Evolutionary conservation across 2,888 invertebrate species (phyloP), one percentile per base, ranked within the genome.

Genomic region (Tryphoninae sp.): DNA sequence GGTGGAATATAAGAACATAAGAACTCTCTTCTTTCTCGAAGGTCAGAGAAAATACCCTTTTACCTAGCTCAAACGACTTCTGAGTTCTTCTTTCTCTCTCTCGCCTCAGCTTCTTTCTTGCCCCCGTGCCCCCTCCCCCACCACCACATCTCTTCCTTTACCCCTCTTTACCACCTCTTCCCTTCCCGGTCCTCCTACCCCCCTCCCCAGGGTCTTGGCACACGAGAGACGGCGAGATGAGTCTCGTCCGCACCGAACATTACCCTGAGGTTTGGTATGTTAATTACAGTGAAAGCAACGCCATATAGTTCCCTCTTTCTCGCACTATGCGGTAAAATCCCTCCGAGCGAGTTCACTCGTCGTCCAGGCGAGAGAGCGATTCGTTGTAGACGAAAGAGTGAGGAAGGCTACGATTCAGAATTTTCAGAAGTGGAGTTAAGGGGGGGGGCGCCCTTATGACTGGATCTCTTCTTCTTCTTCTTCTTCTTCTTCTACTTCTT

Each of bases 261-360:
- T 87, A 87, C 82, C 80, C 78, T 87, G 85, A 87, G 88, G 89
- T 89, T 91, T 89, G 91, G 91, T 91, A 91, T 91, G 91, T 91
- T 91, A 91, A 91, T 91, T 91, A 91, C 90, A 91, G 90, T 88
- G 89, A 88, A 89, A 89, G 88, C 89, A 83, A 86, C 88, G 84
- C 81, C 74, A 81, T 75, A 73, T 79, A 80, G 76, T 79, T 78
- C 51, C 65, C 68, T 80, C 81, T 73, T 83, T 75, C 84, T 83
- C 77, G 67, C 73, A 74, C 16, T 61, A 19, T 26, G 11, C 2
- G 74, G 45, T 23, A 53, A 61, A 51, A 26, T 55, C 26, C 67
- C 72, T 64, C 40, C 61, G 64, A 51, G 62, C 71, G 78, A 58
- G 72, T 79, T 71, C 69, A 53, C 73, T 53, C 80, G 75, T 75